Base-by-base conservation (phyloP, 2,888 invertebrate genomes). In the Calameuta idolon region DNA sequence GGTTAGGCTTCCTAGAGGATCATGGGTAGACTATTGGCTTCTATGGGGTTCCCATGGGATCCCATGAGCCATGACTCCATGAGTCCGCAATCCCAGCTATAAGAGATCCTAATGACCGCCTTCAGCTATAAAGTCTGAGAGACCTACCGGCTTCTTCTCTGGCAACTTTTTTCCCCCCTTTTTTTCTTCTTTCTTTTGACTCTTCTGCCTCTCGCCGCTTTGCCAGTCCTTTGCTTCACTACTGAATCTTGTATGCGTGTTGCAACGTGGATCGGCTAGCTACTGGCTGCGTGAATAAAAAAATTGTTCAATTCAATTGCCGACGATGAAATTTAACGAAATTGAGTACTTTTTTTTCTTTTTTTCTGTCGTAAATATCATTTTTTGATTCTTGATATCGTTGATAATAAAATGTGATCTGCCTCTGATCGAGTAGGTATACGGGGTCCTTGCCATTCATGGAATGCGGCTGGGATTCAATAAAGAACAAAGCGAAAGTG, bases 401-500 rank as follows among this genome's bases (percentile, higher is more conserved):
- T 55, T 5, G 23, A 55, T 23, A 55, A 55, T 23, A 55, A 55
- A 23, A 9, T 23, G 2, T 55, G 55, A 55, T 55, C 55, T 23
- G 23, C 23, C 55, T 3, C 55, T 3, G 55, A 9, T 55, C 55
- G 55, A 9, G 23, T 23, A 1, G 9, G 23, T 23, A 55, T 9
- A 55, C 55, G 55, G 55, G 55, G 68, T 75, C 75, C 79, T 78
- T 69, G 76, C 79, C 78, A 81, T 78, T 80, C 79, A 76, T 75
- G 75, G 82, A 80, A 81, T 80, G 80, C 79, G 79, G 75, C 78
- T 79, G 80, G 78, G 78, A 76, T 81, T 78, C 79, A 74, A 69
- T 73, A 75, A 75, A 78, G 79, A 83, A 83, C 83, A 80, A 84
- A 84, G 83, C 83, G 83, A 82, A 83, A 83, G 82, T 83, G 80